Conservation (phyloP, 2,888 invertebrate genomes). For the Mesochorus sp. region DNA sequence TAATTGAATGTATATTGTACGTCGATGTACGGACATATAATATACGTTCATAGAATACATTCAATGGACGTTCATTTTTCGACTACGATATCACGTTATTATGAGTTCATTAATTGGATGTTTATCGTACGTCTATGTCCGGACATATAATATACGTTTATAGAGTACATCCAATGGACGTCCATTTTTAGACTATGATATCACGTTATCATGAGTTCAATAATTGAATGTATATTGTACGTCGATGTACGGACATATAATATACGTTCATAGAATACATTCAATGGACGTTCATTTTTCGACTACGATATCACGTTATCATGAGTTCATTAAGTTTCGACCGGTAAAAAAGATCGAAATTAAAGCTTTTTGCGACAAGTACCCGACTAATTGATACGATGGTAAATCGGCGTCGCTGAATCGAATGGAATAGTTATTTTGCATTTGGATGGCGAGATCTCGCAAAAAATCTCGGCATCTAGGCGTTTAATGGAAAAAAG, state of each 20-base stretch:
- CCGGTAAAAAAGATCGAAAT: no score
- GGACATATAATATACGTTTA: background rate
- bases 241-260: constrained; percentile 2
- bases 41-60: background rate
- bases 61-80: background rate
- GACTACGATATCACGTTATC: background rate
- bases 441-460: no score
- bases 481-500: no score
- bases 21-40: constrained; percentile 2
- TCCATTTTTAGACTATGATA: background rate
- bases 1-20: background rate
- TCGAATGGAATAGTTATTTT: no score
- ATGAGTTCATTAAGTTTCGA: background rate
- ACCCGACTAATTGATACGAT: no score
- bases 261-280: background rate
- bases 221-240: background rate
- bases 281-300: background rate
- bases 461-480: no score
- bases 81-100: background rate
- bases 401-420: no score
- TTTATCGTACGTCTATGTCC: background rate
- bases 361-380: no score
- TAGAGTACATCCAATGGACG: background rate
- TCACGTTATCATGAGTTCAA: background rate
- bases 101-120: background rate